Base-by-base conservation (phyloP, 2,888 invertebrate species). In the Drosophila kambysellisi region DNA sequence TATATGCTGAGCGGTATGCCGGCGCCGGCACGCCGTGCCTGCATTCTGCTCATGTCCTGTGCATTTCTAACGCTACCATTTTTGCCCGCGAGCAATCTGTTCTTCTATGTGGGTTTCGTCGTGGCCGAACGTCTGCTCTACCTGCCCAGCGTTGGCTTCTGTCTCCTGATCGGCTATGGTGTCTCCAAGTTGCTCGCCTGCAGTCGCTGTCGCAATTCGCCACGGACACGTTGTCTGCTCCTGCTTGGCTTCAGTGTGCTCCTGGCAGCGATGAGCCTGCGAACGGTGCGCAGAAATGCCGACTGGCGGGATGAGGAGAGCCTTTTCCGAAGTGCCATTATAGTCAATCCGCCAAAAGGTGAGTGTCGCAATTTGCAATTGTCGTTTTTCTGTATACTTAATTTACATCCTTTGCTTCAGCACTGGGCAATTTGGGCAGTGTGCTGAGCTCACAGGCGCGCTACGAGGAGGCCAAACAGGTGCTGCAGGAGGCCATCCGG, bases 291-390 rank as follows among this genome's bases (percentile, higher is more conserved):
- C 65, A 94, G 99, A 85, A 99, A 99, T 93, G 94, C 95, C 66
- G 99, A 98, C 93, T 99, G 99, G 99, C 94, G 95, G 83, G 96
- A 97, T 89, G 99, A 99, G 94, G 99, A 99, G 93, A 96, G 96
- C 83, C 95, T 99, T 54, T 99, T 98, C 93, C 94, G 96, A 89
- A 97, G 99, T 80, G 99, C 99, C 32, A 95, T 99, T 81, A 94
- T 95, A 87, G 96, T 99, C 91, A 99, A 99, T 94, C 99, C 99
- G 62, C 98, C 99, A n/a, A 99, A 99, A 97, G 98, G 99, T 98
- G 93, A 75, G 84, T 77, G 20, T 29, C 4, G 17, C 6, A 11
- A 48, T n/a, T 50, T 5, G 30, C 17, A n/a, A 41, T 41, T n/a
- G 6, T 3, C 17, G 0, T n/a, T 41, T 46, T n/a, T 17, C 20